These are phyloP conservation scores for Chaetops frenatus DNA, from an alignment of 2,113 vertebrate genomes.

Conservation along the genomic window DNA sequence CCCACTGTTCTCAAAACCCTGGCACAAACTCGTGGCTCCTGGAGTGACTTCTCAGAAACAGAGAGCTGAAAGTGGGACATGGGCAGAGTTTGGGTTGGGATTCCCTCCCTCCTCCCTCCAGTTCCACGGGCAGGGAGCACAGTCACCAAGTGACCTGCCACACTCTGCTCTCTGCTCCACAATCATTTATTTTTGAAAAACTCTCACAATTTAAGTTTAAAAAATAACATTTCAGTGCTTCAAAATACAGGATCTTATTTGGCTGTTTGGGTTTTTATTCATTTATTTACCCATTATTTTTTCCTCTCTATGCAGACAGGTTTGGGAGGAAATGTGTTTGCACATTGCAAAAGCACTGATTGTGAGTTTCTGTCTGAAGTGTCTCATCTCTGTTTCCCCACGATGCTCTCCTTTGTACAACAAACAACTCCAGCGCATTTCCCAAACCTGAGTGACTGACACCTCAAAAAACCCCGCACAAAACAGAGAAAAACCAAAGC, in stretches of 20 bases:
- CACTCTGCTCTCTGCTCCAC: neutral
- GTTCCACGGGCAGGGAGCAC: neutral
- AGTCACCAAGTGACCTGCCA: neutral
- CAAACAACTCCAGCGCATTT: neutral
- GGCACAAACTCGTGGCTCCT: neutral
- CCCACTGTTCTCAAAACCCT: neutral
- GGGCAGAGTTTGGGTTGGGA: neutral
- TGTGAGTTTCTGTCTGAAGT: neutral
- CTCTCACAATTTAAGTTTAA: neutral
- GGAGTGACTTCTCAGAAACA: neutral
- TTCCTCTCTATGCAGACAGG: neutral
- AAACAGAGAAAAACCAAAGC: neutral
- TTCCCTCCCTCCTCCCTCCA: neutral
- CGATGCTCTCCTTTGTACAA: rapidly evolving
- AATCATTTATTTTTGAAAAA: neutral
- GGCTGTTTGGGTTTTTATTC: neutral
- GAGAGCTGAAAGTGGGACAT: neutral
- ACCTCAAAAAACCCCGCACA: neutral
- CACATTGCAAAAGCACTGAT: neutral
- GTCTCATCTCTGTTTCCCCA: neutral
- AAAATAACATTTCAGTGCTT: neutral
- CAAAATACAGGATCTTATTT: neutral
- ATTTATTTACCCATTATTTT: neutral
- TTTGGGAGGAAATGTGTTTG: neutral
- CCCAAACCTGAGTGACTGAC: neutral